A percentile compares a stretch with the other conserved stretches of the same genome.
These are phyloP conservation scores for Cerastoderma edule DNA, from an alignment of 2,888 invertebrate genomes.

Conservation along the genomic window DNA sequence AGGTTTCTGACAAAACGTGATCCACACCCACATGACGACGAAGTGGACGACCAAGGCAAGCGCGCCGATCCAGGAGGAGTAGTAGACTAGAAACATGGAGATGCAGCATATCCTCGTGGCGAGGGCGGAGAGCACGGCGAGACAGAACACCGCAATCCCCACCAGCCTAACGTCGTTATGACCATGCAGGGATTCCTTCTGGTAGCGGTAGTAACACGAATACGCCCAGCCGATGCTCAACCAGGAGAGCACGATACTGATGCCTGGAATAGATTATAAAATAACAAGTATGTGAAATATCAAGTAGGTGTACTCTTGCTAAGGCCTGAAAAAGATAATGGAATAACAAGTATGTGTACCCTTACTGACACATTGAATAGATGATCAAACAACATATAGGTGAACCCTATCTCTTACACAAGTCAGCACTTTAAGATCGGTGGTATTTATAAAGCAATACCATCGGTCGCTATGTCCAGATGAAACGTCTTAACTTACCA, in stretches of 20 bases:
- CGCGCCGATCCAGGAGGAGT: slow-evolving; percentile 25
- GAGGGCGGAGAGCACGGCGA: slow-evolving; percentile 29
- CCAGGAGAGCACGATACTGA: slow-evolving; percentile 41
- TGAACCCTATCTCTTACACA: too few relatives aligned
- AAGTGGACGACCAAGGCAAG: slow-evolving; percentile 14
- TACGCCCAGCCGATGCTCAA: slow-evolving; percentile 50
- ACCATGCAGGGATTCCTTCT: slow-evolving; percentile 25
- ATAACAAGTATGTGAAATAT: too few relatives aligned
- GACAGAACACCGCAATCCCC: slow-evolving; percentile 28
- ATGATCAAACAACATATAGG: too few relatives aligned
- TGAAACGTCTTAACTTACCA: too few relatives aligned
- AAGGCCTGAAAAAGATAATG: too few relatives aligned
- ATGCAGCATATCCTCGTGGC: slow-evolving; percentile 31
- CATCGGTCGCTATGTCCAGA: too few relatives aligned
- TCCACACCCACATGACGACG: slow-evolving; percentile 34
- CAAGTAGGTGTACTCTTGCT: too few relatives aligned
- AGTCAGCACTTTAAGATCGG: too few relatives aligned
- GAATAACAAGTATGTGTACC: too few relatives aligned
- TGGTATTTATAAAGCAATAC: too few relatives aligned
- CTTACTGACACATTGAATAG: too few relatives aligned
- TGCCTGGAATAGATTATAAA: too few relatives aligned
- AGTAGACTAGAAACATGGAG: slow-evolving; percentile 30
- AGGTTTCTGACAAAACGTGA: slow-evolving; percentile 33
- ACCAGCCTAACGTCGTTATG: slow-evolving; percentile 27
- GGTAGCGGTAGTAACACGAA: slow-evolving; percentile 39